These are phyloP conservation scores for Nysson spinosus DNA, from an alignment of 2,888 invertebrate genomes.

Conservation along the genomic window DNA sequence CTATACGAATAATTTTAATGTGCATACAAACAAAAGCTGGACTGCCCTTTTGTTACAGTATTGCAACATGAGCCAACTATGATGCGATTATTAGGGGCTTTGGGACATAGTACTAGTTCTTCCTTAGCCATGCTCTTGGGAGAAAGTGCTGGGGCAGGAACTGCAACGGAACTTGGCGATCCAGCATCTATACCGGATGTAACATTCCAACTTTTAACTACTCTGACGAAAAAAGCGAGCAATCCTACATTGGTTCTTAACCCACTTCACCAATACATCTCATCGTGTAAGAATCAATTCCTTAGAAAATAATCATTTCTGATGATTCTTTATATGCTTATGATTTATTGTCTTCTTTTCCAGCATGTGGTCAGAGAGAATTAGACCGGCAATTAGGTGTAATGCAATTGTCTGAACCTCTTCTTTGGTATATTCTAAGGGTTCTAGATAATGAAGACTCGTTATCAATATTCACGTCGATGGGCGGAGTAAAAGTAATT, in stretches of 20 bases:
- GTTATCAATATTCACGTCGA: slow-evolving; percentile 85
- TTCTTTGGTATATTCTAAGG: slow-evolving; percentile 89
- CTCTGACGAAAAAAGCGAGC: slow-evolving; percentile 87
- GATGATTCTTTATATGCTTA: slow-evolving; percentile 67
- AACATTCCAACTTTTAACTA: slow-evolving; percentile 89
- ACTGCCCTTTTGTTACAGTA: too few relatives aligned
- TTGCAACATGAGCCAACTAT: slow-evolving; percentile 88
- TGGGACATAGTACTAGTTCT: slow-evolving; percentile 87
- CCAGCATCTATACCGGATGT: slow-evolving; percentile 90
- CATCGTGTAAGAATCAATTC: slow-evolving; percentile 70
- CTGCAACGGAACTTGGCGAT: slow-evolving; percentile 79
- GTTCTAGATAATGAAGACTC: slow-evolving; percentile 88
- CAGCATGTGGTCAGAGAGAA: slow-evolving; percentile 67
- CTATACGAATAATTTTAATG: too few relatives aligned
- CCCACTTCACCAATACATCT: slow-evolving; percentile 82
- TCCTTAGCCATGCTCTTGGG: slow-evolving; percentile 84
- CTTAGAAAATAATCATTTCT: slow-evolving; percentile 62
- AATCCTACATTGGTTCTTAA: slow-evolving; percentile 87
- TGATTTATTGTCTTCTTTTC: slow-evolving; percentile 8
- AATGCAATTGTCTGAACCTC: slow-evolving; percentile 88
- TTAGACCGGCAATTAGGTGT: slow-evolving; percentile 70
- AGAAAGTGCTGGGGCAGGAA: slow-evolving; percentile 75
- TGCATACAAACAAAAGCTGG: too few relatives aligned
- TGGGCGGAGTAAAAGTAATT: slow-evolving; percentile 87
- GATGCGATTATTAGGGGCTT: slow-evolving; percentile 88